Base-by-base conservation (phyloP, 2,113 vertebrate species). In the Antechinus stuartii region DNA sequence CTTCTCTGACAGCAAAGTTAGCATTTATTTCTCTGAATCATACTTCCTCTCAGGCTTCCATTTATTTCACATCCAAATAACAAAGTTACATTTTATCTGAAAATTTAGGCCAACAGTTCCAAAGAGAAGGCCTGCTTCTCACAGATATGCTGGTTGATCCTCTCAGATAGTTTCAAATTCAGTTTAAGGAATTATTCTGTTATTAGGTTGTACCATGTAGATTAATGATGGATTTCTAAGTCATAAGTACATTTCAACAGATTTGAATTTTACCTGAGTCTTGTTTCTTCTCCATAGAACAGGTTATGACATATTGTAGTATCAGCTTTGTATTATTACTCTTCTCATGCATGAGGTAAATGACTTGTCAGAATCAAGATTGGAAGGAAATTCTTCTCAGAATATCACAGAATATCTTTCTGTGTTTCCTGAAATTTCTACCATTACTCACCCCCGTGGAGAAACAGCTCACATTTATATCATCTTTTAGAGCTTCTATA, bases 61-160 rank as follows among this genome's bases (percentile, higher is more conserved):
- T 42, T 76, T 22, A 23, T 90, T 92, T 52, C 25, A 94, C 94
- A 91, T 57, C 94, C 56, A 96, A 96, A 97, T 92, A 91, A 95
- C 91, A 92, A 47, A 97, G 92, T 68, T 95, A 54, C 53, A n/a
- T 97, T 96, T 95, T 95, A 95, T 96, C 94, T 96, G 93, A 95
- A 96, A 95, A 96, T 97, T 95, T 97, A 97, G 96, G 90, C 91
- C 91, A 91, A 61, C 57, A 93, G 92, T 96, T 96, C 95, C 95
- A 97, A 97, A 97, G 96, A 98, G n/a, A 84, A 84, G 95, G 46
- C 30, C 68, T 91, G 91, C 14, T 97, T 96, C 96, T 96, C 96
- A 96, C 91, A 97, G 91, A 94, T 54, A 97, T 96, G 76, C 95
- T 91, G 94, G 76, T 97, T 95, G 92, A 94, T 94, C 94, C 95